These are phyloP conservation scores for Drosophila subobscura DNA, from an alignment of 1,140 invertebrate species.

Conservation along the genomic window DNA sequence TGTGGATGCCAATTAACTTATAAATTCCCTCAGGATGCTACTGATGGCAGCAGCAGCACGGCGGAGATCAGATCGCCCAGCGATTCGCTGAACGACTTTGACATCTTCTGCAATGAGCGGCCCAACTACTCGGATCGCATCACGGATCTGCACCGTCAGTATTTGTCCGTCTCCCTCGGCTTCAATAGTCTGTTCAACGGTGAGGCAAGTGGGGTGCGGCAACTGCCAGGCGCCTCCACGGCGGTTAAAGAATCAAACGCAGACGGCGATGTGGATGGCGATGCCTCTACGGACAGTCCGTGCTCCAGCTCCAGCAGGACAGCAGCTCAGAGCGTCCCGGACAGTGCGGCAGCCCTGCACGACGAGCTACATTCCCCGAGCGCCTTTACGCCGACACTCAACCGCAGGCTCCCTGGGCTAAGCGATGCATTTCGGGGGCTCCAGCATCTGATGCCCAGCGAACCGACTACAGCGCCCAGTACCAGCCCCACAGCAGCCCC, in stretches of 20 bases:
- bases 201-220: conserved; percentile 12
- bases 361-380: conserved; percentile 73
- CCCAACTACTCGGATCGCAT: conserved; percentile 80
- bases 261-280: conserved; percentile 29
- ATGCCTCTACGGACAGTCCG: conserved; percentile 47
- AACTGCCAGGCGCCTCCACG: background rate
- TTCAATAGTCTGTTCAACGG: conserved; percentile 77
- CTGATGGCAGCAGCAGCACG: conserved; percentile 24
- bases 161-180: conserved; percentile 75
- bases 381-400: conserved; percentile 51
- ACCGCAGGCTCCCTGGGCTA: background rate
- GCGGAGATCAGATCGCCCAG: conserved; percentile 39
- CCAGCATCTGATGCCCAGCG: conserved; percentile 35
- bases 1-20: background rate
- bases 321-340: conserved; percentile 9
- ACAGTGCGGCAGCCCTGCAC: conserved; percentile 21
- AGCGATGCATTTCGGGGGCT: conserved; percentile 42
- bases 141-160: conserved; percentile 79
- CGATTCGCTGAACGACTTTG: conserved; percentile 60
- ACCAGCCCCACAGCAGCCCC: conserved; percentile 5
- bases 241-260: conserved; percentile 16
- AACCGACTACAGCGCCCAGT: conserved; percentile 3
- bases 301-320: conserved; percentile 56
- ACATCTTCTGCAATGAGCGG: conserved; percentile 67
- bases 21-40: conserved; percentile 44